phyloP scores from a whole-genome alignment of 2,888 invertebrate genomes.

The Aspidapion aeneum region DNA sequence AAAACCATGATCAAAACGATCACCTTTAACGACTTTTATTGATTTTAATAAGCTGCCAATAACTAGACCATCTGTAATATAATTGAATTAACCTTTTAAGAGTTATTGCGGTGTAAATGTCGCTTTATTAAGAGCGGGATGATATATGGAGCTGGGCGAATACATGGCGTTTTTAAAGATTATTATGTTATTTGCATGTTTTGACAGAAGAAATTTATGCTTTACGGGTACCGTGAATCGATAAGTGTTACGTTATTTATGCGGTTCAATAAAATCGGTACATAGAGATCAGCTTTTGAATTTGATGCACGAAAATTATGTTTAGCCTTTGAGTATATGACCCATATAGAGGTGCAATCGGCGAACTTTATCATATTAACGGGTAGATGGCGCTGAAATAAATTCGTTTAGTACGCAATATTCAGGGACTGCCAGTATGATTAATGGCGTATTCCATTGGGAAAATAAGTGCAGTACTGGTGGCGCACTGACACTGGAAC shows the following conservation, averaged over 20 bases:
- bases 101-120: constrained; percentile 22
- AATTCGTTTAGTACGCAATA: too few relatives aligned
- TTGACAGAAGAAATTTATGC: not conserved
- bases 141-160: constrained; percentile 22
- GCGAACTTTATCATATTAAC: too few relatives aligned
- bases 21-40: constrained; percentile 15
- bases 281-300: too few relatives aligned
- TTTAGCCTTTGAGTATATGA: too few relatives aligned
- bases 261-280: not conserved
- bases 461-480: too few relatives aligned
- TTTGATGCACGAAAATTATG: too few relatives aligned
- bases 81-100: constrained; percentile 27
- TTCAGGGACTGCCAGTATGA: too few relatives aligned
- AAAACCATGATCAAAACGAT: not conserved
- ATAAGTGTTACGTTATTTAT: not conserved
- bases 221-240: not conserved
- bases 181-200: constrained; percentile 9
- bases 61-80: constrained; percentile 25
- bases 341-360: too few relatives aligned
- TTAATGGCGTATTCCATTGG: too few relatives aligned
- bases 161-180: constrained; percentile 21
- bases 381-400: too few relatives aligned
- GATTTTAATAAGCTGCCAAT: constrained; percentile 22
- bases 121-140: constrained; percentile 24
- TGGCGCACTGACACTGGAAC: too few relatives aligned